Percentiles rank a stretch among this genome's conserved stretches.
These are phyloP conservation scores for Sclerurus mexicanus DNA, from an alignment of 2,113 vertebrate species.

Conservation along the genomic window DNA sequence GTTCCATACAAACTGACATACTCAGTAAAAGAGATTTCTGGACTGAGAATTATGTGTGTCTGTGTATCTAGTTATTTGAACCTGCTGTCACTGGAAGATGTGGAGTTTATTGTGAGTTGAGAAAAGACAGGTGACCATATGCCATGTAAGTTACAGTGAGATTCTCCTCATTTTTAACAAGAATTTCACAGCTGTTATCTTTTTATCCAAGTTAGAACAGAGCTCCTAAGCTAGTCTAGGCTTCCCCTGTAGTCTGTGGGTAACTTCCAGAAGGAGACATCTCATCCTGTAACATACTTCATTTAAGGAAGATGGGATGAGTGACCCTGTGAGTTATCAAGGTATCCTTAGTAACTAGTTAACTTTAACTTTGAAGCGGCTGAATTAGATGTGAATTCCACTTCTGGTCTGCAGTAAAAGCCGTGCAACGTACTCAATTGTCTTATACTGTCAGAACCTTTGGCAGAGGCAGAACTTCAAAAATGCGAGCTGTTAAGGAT, in stretches of 20 bases:
- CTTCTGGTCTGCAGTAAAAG: background rate
- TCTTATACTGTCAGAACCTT: background rate
- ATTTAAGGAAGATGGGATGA: background rate
- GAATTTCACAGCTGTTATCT: background rate
- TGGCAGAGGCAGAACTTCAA: background rate
- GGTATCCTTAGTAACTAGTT: background rate
- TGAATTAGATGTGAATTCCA: background rate
- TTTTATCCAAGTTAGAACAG: background rate
- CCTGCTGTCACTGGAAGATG: background rate
- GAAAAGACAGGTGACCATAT: background rate
- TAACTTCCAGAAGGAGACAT: background rate
- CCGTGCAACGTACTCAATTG: rapidly evolving
- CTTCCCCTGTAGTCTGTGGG: background rate
- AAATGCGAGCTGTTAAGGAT: background rate
- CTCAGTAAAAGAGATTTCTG: background rate
- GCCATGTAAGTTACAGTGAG: background rate
- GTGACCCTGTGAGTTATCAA: background rate
- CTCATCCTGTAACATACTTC: background rate
- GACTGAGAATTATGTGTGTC: background rate
- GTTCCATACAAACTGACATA: background rate
- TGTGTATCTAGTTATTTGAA: background rate
- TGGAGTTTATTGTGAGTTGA: background rate
- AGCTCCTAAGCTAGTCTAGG: background rate
- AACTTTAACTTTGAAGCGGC: background rate
- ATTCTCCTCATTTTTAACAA: background rate